Conservation (phyloP, 2,113 vertebrate species). For the Ginglymostoma cirratum region DNA sequence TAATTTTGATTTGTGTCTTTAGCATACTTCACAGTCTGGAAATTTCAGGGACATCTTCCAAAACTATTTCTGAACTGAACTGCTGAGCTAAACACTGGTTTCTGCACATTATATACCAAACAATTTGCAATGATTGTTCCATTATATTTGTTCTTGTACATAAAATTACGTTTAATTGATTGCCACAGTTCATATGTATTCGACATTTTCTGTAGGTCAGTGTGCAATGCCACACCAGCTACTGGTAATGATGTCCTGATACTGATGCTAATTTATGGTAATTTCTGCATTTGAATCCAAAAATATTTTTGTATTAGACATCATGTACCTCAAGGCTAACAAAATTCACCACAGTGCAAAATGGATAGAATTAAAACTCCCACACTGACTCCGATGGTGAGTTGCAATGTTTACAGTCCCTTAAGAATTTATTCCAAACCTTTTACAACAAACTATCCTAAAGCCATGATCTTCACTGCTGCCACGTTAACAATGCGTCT, state of each 20-base stretch:
- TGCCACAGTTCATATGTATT: not conserved
- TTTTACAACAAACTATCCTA: not conserved
- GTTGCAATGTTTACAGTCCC: not conserved
- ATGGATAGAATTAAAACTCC: slow-evolving; percentile 17
- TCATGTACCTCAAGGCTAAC: not conserved
- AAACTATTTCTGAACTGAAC: not conserved
- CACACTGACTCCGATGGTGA: not conserved
- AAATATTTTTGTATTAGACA: not conserved
- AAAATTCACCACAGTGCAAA: not conserved
- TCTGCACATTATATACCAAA: not conserved
- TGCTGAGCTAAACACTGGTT: not conserved
- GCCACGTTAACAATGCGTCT: not conserved
- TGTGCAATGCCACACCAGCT: not conserved
- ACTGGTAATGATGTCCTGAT: not conserved
- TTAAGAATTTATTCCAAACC: not conserved
- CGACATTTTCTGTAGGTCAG: not conserved
- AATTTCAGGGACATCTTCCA: not conserved
- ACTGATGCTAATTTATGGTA: slow-evolving; percentile 29
- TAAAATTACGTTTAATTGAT: not conserved
- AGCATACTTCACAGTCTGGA: not conserved
- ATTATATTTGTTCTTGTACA: not conserved
- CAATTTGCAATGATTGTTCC: not conserved
- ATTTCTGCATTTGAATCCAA: not conserved
- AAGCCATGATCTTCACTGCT: not conserved
- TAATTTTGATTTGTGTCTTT: too few relatives aligned